A percentile compares a stretch with the other conserved stretches of the same genome.
phyloP scores from a whole-genome alignment of 2,797 vertebrate species.

The Anniella stebbinsi region DNA sequence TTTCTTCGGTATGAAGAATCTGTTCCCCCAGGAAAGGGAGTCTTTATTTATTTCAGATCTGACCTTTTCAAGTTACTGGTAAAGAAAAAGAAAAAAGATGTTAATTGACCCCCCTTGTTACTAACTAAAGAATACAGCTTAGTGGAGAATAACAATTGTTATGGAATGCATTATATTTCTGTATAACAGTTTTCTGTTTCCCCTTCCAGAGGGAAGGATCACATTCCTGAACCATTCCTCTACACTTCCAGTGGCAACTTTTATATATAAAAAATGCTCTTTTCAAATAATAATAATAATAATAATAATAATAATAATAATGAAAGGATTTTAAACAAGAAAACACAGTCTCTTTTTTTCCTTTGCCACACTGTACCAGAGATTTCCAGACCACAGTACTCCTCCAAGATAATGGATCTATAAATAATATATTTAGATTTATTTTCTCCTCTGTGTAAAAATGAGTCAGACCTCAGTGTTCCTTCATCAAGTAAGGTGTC shows the following conservation, averaged over 20 bases:
- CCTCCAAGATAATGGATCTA: neutral
- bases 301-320: too few relatives aligned
- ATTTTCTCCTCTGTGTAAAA: slow-evolving; percentile 16
- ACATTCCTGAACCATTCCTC: neutral
- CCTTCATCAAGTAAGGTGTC: rapidly evolving
- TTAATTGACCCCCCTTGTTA: slow-evolving; percentile 59
- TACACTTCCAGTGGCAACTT: neutral
- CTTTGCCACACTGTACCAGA: neutral
- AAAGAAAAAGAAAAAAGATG: slow-evolving; percentile 51
- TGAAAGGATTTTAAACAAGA: neutral
- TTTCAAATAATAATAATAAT: too few relatives aligned
- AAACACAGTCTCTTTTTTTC: neutral
- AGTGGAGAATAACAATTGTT: slow-evolving; percentile 37
- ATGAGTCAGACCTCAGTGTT: neutral
- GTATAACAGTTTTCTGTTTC: neutral
- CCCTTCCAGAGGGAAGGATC: neutral
- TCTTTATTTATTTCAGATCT: slow-evolving; percentile 70
- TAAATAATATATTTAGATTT: slow-evolving; percentile 27
- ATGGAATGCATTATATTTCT: slow-evolving; percentile 41
- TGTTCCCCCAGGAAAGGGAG: slow-evolving; percentile 60
- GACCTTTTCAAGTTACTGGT: slow-evolving; percentile 65
- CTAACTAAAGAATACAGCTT: slow-evolving; percentile 26
- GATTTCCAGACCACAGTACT: neutral
- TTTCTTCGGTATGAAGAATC: slow-evolving; percentile 63
- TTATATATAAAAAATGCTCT: slow-evolving; percentile 7